These are phyloP conservation scores for Ctenodactylus gundi DNA, from an alignment of 2,113 vertebrate species.

Conservation along the genomic window DNA sequence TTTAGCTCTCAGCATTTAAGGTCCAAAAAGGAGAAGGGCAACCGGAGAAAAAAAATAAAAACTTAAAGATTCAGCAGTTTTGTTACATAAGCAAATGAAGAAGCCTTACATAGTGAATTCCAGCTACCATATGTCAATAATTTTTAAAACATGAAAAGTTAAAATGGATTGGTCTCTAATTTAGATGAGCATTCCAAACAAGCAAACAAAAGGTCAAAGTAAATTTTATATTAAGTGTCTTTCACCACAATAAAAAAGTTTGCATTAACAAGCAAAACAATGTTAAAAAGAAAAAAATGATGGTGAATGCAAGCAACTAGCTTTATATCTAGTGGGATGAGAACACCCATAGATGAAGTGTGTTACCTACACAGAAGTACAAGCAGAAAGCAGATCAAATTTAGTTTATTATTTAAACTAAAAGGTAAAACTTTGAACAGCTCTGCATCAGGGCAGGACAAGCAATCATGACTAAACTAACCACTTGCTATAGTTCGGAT, in stretches of 20 bases:
- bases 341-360: background rate
- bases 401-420: too few relatives aligned
- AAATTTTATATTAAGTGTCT: background rate
- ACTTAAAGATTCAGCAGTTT: background rate
- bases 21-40: background rate
- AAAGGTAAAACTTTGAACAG: background rate
- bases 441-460: background rate
- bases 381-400: too few relatives aligned
- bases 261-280: background rate
- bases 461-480: too few relatives aligned
- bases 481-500: too few relatives aligned
- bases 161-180: constrained; percentile 1
- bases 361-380: background rate
- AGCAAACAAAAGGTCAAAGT: background rate
- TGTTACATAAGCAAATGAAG: background rate
- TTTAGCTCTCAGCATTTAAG: background rate
- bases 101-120: background rate
- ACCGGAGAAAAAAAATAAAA: constrained; percentile 17
- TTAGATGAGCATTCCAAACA: background rate
- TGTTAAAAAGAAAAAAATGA: background rate
- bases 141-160: constrained; percentile 20
- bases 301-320: too few relatives aligned
- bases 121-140: background rate
- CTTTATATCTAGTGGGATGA: background rate
- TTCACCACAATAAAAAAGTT: background rate